Conservation (phyloP, 2,797 vertebrate species). For the Xiphorhynchus erythropygius region DNA sequence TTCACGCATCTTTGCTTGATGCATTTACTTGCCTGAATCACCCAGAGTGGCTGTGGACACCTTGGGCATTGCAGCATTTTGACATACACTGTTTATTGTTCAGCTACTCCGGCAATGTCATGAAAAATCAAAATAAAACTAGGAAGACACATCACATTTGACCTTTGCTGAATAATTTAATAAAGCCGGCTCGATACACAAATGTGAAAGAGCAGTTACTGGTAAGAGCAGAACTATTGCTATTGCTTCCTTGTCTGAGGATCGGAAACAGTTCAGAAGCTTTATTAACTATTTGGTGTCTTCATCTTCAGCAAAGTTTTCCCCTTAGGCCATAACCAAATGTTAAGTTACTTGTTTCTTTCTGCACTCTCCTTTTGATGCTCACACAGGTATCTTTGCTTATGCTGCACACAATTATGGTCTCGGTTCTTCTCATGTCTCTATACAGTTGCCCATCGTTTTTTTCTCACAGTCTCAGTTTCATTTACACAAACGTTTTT, state of each 20-base stretch:
- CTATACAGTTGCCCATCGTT: not conserved
- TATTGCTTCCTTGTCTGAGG: constrained; percentile 71
- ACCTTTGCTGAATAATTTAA: constrained; percentile 79
- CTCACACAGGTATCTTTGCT: constrained; percentile 36
- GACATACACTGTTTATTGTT: constrained; percentile 59
- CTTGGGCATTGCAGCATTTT: not conserved
- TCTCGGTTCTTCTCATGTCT: constrained; percentile 27
- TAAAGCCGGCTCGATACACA: constrained; percentile 68
- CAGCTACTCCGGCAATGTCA: constrained; percentile 62
- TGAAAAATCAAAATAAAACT: constrained; percentile 72
- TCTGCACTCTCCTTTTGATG: not conserved
- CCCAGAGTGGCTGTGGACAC: not conserved
- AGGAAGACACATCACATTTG: constrained; percentile 74
- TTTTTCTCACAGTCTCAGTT: not conserved
- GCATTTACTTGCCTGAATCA: not conserved
- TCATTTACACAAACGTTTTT: not conserved
- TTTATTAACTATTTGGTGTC: constrained; percentile 72
- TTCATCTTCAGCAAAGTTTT: constrained; percentile 55
- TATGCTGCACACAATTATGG: not conserved
- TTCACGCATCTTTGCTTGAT: not conserved
- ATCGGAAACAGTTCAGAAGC: constrained; percentile 71
- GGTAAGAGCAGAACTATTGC: constrained; percentile 70
- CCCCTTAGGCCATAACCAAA: constrained; percentile 51
- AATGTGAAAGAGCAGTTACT: constrained; percentile 70
- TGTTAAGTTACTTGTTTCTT: constrained; percentile 27